phyloP scores from a whole-genome alignment of 1,140 invertebrate species.

The Drosophila micromelanica region DNA sequence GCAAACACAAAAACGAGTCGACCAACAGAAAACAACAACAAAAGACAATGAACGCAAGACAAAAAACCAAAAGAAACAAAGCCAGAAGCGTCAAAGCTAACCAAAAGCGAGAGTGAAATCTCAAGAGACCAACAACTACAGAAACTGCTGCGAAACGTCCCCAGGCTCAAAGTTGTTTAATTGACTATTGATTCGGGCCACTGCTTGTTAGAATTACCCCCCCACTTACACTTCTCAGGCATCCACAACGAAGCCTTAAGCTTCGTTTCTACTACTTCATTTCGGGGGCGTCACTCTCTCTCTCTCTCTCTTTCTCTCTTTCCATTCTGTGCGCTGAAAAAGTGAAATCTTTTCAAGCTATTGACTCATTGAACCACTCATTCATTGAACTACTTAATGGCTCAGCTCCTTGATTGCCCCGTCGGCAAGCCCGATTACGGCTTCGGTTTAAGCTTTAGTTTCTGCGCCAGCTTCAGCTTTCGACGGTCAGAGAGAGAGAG shows the following conservation, averaged over 20 bases:
- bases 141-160: slow-evolving; percentile 3
- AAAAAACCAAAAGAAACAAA: slow-evolving; percentile 26
- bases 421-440: neutral
- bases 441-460: neutral
- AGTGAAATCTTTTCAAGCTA: slow-evolving; percentile 44
- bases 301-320: slow-evolving; percentile 6
- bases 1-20: neutral
- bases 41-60: slow-evolving; percentile 9
- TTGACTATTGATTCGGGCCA: slow-evolving; percentile 47
- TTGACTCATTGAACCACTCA: slow-evolving; percentile 30
- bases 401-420: neutral
- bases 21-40: slow-evolving; percentile 3
- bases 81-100: slow-evolving; percentile 3
- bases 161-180: slow-evolving; percentile 65
- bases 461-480: neutral
- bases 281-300: neutral
- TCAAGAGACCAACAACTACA: slow-evolving; percentile 21
- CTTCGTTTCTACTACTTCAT: too few species aligned
- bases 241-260: too few species aligned
- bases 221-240: neutral
- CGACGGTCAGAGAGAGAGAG: neutral
- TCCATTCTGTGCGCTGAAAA: slow-evolving; percentile 14
- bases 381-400: neutral
- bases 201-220: slow-evolving; percentile 50
- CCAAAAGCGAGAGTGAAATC: slow-evolving; percentile 80